Conservation (phyloP, 2,797 vertebrate species). For the Trichosurus vulpecula region DNA sequence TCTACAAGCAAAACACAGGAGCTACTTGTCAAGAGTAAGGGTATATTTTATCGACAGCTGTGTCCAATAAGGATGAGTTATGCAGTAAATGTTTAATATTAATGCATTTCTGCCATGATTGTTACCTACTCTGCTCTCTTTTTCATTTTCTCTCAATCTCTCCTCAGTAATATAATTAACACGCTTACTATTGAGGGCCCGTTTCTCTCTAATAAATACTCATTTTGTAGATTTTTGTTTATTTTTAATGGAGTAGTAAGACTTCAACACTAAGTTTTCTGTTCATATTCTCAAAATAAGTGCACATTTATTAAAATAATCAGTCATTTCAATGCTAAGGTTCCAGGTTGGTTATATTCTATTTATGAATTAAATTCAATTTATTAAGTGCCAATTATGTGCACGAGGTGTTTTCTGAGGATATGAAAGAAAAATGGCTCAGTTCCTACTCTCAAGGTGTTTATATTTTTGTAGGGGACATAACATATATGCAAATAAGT, state of each 20-base stretch:
- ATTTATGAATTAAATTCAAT: not conserved
- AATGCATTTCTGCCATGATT: slow-evolving; percentile 79
- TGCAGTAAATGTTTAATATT: slow-evolving; percentile 83
- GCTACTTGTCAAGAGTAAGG: slow-evolving; percentile 84
- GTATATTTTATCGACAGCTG: slow-evolving; percentile 87
- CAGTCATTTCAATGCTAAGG: slow-evolving; percentile 43
- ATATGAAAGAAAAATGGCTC: not conserved
- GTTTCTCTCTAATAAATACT: slow-evolving; percentile 64
- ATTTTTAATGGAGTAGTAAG: slow-evolving; percentile 32
- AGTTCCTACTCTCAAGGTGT: not conserved
- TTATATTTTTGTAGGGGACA: not conserved
- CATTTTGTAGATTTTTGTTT: slow-evolving; percentile 61
- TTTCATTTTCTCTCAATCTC: slow-evolving; percentile 70
- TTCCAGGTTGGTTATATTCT: not conserved
- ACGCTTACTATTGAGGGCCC: slow-evolving; percentile 65
- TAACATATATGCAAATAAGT: not conserved
- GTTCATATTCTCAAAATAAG: slow-evolving; percentile 52
- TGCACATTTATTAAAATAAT: slow-evolving; percentile 42
- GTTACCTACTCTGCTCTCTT: slow-evolving; percentile 75
- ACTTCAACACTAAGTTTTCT: slow-evolving; percentile 45
- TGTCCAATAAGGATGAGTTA: slow-evolving; percentile 86
- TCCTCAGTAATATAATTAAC: slow-evolving; percentile 78
- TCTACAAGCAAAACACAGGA: slow-evolving; percentile 86
- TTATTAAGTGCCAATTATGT: not conserved
- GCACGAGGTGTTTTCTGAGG: not conserved